Conservation (phyloP, 2,888 invertebrate genomes). For the Drosophila gaucha region DNA sequence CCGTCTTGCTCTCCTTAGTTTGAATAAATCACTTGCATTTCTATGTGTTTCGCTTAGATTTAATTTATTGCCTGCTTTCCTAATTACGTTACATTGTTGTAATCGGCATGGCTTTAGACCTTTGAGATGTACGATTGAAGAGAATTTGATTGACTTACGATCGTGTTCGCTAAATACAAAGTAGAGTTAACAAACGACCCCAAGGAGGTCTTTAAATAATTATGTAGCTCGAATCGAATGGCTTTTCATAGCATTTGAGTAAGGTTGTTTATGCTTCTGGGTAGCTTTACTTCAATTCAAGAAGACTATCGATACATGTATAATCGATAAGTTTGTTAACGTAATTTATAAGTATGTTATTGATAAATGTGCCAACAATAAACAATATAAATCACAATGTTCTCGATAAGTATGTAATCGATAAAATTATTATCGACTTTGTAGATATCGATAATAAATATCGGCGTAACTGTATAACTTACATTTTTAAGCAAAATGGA, state of each 20-base stretch:
- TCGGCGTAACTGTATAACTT: too few species aligned
- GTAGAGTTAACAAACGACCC: too few species aligned
- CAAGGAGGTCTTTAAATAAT: background rate
- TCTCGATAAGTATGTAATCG: background rate
- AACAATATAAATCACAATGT: too few species aligned
- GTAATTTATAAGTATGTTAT: background rate
- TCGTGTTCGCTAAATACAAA: background rate
- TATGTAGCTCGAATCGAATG: background rate
- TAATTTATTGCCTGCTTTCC: conserved; percentile 11
- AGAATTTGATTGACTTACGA: background rate
- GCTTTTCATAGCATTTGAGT: background rate
- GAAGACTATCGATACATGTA: too few species aligned
- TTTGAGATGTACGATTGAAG: background rate
- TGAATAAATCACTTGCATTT: conserved; percentile 38
- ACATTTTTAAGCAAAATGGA: too few species aligned
- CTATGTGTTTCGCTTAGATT: conserved; percentile 30
- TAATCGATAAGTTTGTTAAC: background rate
- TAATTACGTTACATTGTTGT: conserved; percentile 38
- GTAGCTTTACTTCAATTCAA: too few species aligned
- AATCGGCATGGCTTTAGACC: background rate
- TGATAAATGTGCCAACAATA: too few species aligned
- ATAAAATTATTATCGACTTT: too few species aligned
- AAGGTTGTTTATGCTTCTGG: too few species aligned
- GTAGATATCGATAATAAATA: too few species aligned
- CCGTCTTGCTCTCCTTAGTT: accelerated